Evolutionary conservation across 2,888 invertebrate species (phyloP), one percentile per base, ranked within the genome.

Genomic region (Stegana nigrithorax): DNA sequence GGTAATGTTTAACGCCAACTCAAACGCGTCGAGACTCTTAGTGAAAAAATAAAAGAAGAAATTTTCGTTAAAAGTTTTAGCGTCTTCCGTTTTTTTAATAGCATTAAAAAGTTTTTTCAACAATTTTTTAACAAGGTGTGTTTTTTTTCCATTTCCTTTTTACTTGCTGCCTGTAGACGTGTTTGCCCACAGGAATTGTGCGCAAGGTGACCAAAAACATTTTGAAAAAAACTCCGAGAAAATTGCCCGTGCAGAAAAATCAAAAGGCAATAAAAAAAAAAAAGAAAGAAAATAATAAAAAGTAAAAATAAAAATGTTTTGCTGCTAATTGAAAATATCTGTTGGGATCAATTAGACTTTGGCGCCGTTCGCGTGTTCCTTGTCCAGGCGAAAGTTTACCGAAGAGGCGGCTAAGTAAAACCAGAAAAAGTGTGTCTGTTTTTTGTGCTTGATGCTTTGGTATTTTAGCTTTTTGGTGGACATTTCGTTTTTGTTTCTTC

Each of bases 301-400:
- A n/a, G n/a, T n/a, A n/a, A n/a, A 72, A 72, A 73, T 73, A 72
- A 78, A 78, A 81, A 80, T 82, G 81, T 81, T 82, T 80, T 81
- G 74, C 78, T 81, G 81, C 82, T 83, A 84, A 83, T 83, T 83
- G 83, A 83, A 83, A 83, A 83, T 83, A 83, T 84, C 81, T 83
- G 84, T 83, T 78, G 83, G 83, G 84, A 83, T 83, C 84, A 83
- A 83, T 83, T 83, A 84, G 83, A 75, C 72, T 71, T 64, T 62
- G 62, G 63, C 67, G 73, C 69, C 68, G 67, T 64, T 69, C n/a
- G n/a, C n/a, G n/a, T n/a, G n/a, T n/a, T n/a, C n/a, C n/a, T n/a
- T n/a, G n/a, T n/a, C n/a, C n/a, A n/a, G n/a, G n/a, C n/a, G n/a
- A n/a, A n/a, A n/a, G n/a, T n/a, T n/a, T n/a, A n/a, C n/a, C n/a